Base-by-base conservation (phyloP, 2,888 invertebrate genomes). In the Galerucella nymphaeae region DNA sequence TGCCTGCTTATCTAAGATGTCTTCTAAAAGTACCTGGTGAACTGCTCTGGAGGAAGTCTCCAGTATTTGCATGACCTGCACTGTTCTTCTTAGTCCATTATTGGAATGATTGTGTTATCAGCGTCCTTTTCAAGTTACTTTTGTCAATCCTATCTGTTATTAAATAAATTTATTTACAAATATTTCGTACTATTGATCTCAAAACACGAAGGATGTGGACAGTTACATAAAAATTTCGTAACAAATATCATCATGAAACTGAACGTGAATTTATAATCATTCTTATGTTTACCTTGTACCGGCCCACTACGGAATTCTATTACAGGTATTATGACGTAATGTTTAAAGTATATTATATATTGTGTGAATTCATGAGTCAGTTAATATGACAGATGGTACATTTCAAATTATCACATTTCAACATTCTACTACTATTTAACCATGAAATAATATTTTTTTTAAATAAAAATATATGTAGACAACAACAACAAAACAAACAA, bases 311-410 rank as follows among this genome's bases (percentile, higher is more conserved):
- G 42, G 61, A 41, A 62, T 62, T 16, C 61, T 42, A 62, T 62
- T 62, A 62, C 61, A 62, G 42, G 61, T 62, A 62, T 23, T 13
- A 62, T 62, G 61, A 62, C 42, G 61, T 62, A 62, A 62, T 38
- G 11, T 5, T 58, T 58, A 8, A 58, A 11, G n/a, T n/a, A n/a
- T n/a, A 41, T 41, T 38, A 61, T 59, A 50, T n/a, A 57, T 57
- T 58, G 38, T 58, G 30, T 58, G 23, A 9, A 58, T 58, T 58
- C 4, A 58, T 58, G 58, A 58, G 16, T 58, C 38, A 59, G 59
- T 59, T n/a, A 38, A 38, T 59, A 9, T 59, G n/a, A 30, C 59
- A 59, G 59, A 9, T 59, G 59, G 38, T 30, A n/a, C 59, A 59
- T 59, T 38, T 38, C 18, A 59, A 59, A 59, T 59, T 59, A 59